Conservation (phyloP, 2,888 invertebrate species). For the Leptinotarsa peninsularis region DNA sequence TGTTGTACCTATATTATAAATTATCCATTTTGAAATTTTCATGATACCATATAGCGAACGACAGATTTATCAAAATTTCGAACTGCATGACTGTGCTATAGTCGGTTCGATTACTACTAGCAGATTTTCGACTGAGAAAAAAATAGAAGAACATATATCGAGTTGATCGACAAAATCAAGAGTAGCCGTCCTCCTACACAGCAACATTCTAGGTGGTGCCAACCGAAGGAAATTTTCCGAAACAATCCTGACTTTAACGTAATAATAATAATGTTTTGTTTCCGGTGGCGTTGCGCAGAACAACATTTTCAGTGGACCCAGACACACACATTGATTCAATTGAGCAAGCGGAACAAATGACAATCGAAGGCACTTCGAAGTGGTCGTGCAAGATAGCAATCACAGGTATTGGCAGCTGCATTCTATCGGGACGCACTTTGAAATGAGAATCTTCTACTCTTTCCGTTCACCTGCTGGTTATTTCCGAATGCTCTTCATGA, state of each 20-base stretch:
- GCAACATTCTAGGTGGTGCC: slow-evolving; percentile 9
- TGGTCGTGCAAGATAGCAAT: slow-evolving; percentile 99
- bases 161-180: slow-evolving; percentile 6
- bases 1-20: no score
- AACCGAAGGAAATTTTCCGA: slow-evolving; percentile 10
- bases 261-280: slow-evolving; percentile 47
- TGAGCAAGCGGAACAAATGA: slow-evolving; percentile 97
- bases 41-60: no score
- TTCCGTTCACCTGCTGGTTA: slow-evolving; percentile 16
- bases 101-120: neutral
- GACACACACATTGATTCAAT: slow-evolving; percentile 98
- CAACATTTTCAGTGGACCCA: slow-evolving; percentile 96
- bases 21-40: no score
- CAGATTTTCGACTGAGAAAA: neutral
- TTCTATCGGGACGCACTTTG: slow-evolving; percentile 61
- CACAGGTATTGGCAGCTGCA: slow-evolving; percentile 84
- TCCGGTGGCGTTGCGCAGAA: slow-evolving; percentile 75
- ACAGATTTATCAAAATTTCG: no score
- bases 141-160: neutral
- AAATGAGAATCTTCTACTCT: slow-evolving; percentile 31
- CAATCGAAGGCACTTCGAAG: slow-evolving; percentile 98
- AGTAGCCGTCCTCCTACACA: neutral
- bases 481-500: slow-evolving; percentile 32
- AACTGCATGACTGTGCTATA: no score
- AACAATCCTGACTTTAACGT: slow-evolving; percentile 5